These are phyloP conservation scores for Chondrilla cf. caribensis DNA, from an alignment of 37 sponge, comb jelly and placozoan genomes.

Conservation along the genomic window DNA sequence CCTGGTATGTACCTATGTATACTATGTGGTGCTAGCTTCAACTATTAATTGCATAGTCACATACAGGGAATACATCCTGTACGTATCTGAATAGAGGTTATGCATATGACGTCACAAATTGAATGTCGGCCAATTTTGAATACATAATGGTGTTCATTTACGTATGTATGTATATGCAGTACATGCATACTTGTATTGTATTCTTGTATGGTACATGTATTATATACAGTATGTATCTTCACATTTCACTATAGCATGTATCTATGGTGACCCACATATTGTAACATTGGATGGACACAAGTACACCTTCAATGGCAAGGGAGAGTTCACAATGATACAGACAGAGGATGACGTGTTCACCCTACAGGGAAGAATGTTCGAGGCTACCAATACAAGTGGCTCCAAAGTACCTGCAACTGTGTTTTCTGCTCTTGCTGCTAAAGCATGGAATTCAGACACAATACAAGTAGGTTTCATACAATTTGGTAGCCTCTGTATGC, in stretches of 20 bases:
- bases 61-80: neutral
- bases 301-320: slow-evolving; percentile 71
- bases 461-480: slow-evolving; percentile 28
- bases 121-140: no score
- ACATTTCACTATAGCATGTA: neutral
- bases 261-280: slow-evolving; percentile 57
- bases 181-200: no score
- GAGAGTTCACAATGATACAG: slow-evolving; percentile 47
- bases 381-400: neutral
- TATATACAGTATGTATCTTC: no score
- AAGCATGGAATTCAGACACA: slow-evolving; percentile 36
- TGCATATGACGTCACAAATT: neutral
- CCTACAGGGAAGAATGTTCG: slow-evolving; percentile 50
- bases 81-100: neutral
- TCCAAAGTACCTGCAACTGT: slow-evolving; percentile 32
- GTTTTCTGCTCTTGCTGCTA: slow-evolving; percentile 50
- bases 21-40: neutral
- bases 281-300: slow-evolving; percentile 54
- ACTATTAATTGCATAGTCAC: neutral
- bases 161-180: no score
- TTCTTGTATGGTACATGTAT: no score
- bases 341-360: slow-evolving; percentile 25
- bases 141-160: no score
- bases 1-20: neutral
- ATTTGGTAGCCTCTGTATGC: no score